phyloP scores from a whole-genome alignment of 1,140 invertebrate species.

The Hydropsyche tenuis region DNA sequence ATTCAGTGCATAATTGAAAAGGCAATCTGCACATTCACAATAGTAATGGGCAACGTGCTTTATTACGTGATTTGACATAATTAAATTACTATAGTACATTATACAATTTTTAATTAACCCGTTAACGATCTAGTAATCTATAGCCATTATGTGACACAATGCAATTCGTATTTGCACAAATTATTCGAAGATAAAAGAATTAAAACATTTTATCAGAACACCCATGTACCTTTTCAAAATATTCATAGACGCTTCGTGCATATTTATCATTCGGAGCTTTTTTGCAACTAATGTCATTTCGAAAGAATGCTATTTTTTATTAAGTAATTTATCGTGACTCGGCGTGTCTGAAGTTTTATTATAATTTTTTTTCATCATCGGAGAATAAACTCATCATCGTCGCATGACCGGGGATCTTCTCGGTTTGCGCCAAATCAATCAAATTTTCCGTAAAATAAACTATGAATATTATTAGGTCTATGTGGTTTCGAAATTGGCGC shows the following conservation, averaged over 20 bases:
- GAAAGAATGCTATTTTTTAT: constrained; percentile 12
- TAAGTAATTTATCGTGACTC: constrained; percentile 26
- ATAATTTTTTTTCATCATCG: background rate
- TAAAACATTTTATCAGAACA: background rate
- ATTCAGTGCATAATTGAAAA: constrained; percentile 21
- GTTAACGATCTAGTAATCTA: background rate
- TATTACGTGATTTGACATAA: background rate
- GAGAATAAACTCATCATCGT: background rate
- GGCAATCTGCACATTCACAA: background rate
- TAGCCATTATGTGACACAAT: background rate
- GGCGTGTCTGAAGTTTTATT: constrained; percentile 22
- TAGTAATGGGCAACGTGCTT: background rate
- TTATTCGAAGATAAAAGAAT: background rate
- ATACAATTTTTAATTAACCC: background rate
- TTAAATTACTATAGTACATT: background rate
- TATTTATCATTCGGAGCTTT: background rate
- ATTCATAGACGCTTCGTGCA: background rate
- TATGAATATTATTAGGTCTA: too few species aligned
- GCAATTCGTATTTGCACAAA: background rate
- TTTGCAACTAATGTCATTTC: constrained; percentile 18
- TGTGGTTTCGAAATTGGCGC: too few species aligned
- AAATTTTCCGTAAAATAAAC: too few species aligned
- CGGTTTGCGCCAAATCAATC: too few species aligned
- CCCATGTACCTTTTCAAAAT: background rate
- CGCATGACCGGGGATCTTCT: background rate